Conservation (phyloP, 1,140 invertebrate genomes). For the Drosophila pruinosa region DNA sequence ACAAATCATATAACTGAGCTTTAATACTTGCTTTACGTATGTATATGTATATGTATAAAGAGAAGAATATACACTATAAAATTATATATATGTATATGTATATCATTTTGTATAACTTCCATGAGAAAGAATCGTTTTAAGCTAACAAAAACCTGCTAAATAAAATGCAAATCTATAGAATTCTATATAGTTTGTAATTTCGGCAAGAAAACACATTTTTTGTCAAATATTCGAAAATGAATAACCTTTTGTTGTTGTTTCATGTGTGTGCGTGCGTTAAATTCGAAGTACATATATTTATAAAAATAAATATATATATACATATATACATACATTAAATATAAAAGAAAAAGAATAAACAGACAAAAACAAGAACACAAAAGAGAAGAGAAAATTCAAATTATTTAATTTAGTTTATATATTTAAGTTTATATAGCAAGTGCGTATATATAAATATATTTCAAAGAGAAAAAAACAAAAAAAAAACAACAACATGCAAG, state of each 20-base stretch:
- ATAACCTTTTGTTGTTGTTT: constrained; percentile 64
- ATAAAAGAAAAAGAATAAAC: constrained; percentile 40
- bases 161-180: constrained; percentile 4
- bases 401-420: constrained; percentile 76
- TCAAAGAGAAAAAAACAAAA: constrained; percentile 28
- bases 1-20: constrained; percentile 38
- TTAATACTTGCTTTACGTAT: constrained; percentile 22
- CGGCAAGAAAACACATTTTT: constrained; percentile 8
- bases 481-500: constrained; percentile 47
- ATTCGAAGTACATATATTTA: constrained; percentile 46
- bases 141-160: constrained; percentile 13
- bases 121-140: constrained; percentile 22
- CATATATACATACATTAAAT: constrained; percentile 47
- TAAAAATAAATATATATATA: constrained; percentile 43
- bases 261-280: constrained; percentile 67
- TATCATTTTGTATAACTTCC: constrained; percentile 33
- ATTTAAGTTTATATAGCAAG: constrained; percentile 79
- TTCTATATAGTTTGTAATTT: constrained; percentile 30
- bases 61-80: constrained; percentile 8
- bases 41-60: constrained; percentile 11
- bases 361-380: constrained; percentile 35
- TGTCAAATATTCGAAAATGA: constrained; percentile 27
- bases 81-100: constrained; percentile 19
- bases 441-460: constrained; percentile 38
- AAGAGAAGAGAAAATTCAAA: constrained; percentile 67